These are phyloP conservation scores for Pachyrhynchus sulphureomaculatus DNA, from an alignment of 1,140 invertebrate genomes.

Conservation along the genomic window DNA sequence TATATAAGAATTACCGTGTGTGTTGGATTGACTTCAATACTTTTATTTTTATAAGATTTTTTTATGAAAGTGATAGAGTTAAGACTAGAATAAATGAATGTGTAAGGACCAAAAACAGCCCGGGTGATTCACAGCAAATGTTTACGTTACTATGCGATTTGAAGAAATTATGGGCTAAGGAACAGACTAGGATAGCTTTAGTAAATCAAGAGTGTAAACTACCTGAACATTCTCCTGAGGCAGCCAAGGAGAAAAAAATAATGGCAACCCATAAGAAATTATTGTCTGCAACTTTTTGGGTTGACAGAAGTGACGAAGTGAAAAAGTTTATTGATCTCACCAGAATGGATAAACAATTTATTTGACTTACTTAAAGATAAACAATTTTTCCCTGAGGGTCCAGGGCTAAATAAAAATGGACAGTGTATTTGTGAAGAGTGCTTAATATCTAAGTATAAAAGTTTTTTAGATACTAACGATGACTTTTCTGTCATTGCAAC, in stretches of 20 bases:
- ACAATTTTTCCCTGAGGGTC: constrained; percentile 32
- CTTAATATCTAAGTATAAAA: constrained; percentile 37
- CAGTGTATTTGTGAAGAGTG: constrained; percentile 46
- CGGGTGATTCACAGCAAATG: constrained; percentile 26
- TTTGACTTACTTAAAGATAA: constrained; percentile 39
- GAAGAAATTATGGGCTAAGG: constrained; percentile 31
- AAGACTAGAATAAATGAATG: constrained; percentile 30
- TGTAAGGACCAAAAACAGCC: constrained; percentile 29
- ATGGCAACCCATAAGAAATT: constrained; percentile 34
- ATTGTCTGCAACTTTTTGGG: constrained; percentile 38
- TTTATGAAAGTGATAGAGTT: constrained; percentile 40
- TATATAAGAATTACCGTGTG: constrained; percentile 39
- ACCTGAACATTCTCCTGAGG: constrained; percentile 14
- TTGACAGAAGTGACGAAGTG: constrained; percentile 34
- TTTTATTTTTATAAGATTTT: constrained; percentile 42
- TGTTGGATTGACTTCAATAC: constrained; percentile 44
- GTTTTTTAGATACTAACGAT: constrained; percentile 26
- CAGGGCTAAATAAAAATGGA: constrained; percentile 38
- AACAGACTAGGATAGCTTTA: constrained; percentile 22
- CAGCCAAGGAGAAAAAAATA: constrained; percentile 13
- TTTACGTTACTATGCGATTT: constrained; percentile 28
- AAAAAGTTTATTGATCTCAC: constrained; percentile 31
- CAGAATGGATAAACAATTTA: constrained; percentile 37
- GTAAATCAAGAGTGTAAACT: constrained; percentile 20
- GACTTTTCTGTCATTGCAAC: constrained; percentile 23